Conservation (phyloP, 2,888 invertebrate genomes). For the Mantis religiosa region DNA sequence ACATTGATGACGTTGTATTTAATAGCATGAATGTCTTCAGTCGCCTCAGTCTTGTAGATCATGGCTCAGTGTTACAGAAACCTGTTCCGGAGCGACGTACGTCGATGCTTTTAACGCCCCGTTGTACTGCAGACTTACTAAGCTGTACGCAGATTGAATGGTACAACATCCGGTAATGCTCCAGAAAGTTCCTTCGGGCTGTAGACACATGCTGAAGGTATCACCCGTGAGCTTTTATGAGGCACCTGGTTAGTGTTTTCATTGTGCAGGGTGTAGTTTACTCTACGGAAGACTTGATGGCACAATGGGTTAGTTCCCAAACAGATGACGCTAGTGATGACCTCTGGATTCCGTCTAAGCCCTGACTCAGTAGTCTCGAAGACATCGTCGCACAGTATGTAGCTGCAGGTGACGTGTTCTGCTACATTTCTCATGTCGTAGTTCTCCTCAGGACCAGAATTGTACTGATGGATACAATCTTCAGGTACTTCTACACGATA, state of each 20-base stretch:
- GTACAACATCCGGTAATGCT: too few species aligned
- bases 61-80: too few species aligned
- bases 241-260: not conserved
- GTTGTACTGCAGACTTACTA: too few species aligned
- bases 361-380: not conserved
- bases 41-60: too few species aligned
- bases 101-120: too few species aligned
- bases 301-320: not conserved
- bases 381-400: not conserved
- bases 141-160: too few species aligned
- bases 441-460: not conserved
- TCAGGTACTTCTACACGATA: not conserved
- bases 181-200: not conserved
- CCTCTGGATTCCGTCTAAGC: not conserved
- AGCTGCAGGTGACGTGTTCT: not conserved
- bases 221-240: accelerated
- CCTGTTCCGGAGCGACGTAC: too few species aligned
- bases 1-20: too few species aligned
- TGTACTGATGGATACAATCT: not conserved
- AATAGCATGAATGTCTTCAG: too few species aligned
- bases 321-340: not conserved
- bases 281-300: not conserved
- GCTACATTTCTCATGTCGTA: not conserved
- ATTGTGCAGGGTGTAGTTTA: not conserved
- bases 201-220: not conserved